Evolutionary conservation across 2,113 vertebrate species (phyloP), one percentile per base, ranked within the genome.

Genomic region (Empidonax traillii): DNA sequence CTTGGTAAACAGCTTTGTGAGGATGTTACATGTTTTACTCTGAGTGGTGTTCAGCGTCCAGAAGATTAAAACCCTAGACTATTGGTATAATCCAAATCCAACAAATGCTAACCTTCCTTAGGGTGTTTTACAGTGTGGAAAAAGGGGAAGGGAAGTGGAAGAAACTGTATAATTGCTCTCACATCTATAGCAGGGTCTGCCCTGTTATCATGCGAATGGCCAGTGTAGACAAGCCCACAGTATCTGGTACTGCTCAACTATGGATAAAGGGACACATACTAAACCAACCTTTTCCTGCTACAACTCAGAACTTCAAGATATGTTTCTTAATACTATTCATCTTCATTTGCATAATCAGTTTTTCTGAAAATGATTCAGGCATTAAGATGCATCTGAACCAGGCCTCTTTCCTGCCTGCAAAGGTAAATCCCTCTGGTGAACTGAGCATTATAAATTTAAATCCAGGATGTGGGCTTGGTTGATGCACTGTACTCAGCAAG

Each of bases 401-500:
- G 85, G 46, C 81, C 71, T 67, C 85, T 91, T 69, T 90, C 73
- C 72, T 94, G 82, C 85, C 71, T 94, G 68, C 73, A 85, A 96
- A 95, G 95, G 91, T 96, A 96, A 97, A 95, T 96, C 95, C 83
- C 94, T 94, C 68, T 89, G 92, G 91, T 95, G 93, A 96, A 55
- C 59, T 46, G 35, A 96, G 87, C 74, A 95, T 96, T 97, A 92
- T 73, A 95, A 85, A 94, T 97, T 95, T 92, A 96, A 96, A 97
- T 96, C 87, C 87, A 82, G 75, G 72, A 74, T 96, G 86, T 95
- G 90, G 89, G 89, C 76, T 88, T 90, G 81, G 81, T 91, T 96
- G 95, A 91, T 0, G 5, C 71, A 78, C 39, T 77, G 74, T 93
- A 71, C 84, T 96, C 94, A 91, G 53, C 35, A 81, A 95, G 93